These are phyloP conservation scores for Gymnogyps californianus DNA, from an alignment of 2,113 vertebrate genomes.

Conservation along the genomic window DNA sequence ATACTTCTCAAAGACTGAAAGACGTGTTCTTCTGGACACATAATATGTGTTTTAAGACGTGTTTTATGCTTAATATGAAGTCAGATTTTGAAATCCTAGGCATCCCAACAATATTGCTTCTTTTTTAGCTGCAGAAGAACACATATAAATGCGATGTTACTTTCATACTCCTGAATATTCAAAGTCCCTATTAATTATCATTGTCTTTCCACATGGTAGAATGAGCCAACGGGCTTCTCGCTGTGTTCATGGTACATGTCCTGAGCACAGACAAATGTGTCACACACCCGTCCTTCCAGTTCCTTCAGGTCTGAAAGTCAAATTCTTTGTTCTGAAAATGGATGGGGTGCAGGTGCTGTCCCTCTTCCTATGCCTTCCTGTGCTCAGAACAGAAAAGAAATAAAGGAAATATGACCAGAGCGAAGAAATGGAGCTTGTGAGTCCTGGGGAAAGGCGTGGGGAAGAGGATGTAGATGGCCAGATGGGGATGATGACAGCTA, in stretches of 20 bases:
- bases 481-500: background rate
- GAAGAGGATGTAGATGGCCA: background rate
- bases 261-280: background rate
- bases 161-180: conserved; percentile 36
- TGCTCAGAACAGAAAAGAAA: background rate
- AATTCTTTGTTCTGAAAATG: background rate
- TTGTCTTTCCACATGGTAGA: conserved; percentile 25
- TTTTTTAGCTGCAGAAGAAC: conserved; percentile 26
- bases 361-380: background rate
- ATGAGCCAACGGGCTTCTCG: background rate
- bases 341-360: background rate
- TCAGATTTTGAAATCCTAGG: conserved; percentile 46
- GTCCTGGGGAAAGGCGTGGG: background rate
- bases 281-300: background rate
- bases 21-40: background rate
- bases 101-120: background rate
- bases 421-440: background rate
- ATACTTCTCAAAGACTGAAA: background rate
- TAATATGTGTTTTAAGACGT: background rate
- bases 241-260: background rate
- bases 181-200: background rate
- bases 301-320: background rate
- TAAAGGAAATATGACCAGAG: background rate
- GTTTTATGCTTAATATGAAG: background rate
- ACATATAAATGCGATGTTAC: background rate